Base-by-base conservation (phyloP, 1,140 invertebrate genomes). In the Drosophila sturtevanti region DNA sequence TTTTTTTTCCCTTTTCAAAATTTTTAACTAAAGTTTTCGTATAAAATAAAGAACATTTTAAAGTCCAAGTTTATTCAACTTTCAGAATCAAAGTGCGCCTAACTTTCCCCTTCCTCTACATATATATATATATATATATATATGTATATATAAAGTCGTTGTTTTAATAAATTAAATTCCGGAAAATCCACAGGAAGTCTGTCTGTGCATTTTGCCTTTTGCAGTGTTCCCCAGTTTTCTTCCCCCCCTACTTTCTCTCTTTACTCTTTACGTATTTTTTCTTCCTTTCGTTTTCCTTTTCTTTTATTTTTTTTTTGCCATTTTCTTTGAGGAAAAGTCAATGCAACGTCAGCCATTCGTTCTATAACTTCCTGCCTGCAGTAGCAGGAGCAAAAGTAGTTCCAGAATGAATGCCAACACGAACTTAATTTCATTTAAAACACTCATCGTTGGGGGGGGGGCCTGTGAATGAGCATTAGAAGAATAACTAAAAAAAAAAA, bases 91-190 rank as follows among this genome's bases (percentile, higher is more conserved):
- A n/a, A n/a, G n/a, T n/a, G n/a, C n/a, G n/a, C n/a, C n/a, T n/a
- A n/a, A n/a, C n/a, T n/a, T n/a, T n/a, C n/a, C n/a, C n/a, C n/a
- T n/a, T n/a, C n/a, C n/a, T n/a, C n/a, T n/a, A n/a, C n/a, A n/a
- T n/a, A n/a, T n/a, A n/a, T n/a, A n/a, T n/a, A n/a, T n/a, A n/a
- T n/a, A 1, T 24, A 24, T 24, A 24, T 24, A 24, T 31, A 31
- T 2, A 24, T 1, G 4, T 31, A 6, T 31, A 31, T 67, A 64
- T 79, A 72, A 68, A 64, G 55, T 89, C 70, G 84, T 89, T 89
- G 84, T 89, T 89, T 89, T 77, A 89, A 89, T 89, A 89, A 89
- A 89, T 89, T 89, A 84, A 89, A 89, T 89, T 89, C 84, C 84
- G 84, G 84, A 89, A 84, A 89, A 89, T 89, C 84, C 84, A 84